Conservation (phyloP, 2,888 invertebrate species). For the Gibbula magus region DNA sequence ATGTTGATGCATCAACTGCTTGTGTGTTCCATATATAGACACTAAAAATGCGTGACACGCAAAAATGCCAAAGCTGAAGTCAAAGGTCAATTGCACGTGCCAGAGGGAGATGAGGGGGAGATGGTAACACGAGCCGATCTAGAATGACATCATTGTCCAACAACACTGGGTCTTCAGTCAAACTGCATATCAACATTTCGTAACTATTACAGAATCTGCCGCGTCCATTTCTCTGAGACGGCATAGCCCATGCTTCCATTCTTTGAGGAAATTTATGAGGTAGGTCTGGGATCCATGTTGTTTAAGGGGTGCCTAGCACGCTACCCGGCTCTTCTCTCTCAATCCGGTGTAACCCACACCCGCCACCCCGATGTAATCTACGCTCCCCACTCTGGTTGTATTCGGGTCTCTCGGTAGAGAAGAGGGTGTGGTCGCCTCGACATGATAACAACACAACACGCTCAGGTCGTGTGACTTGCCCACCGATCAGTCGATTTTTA, state of each 20-base stretch:
- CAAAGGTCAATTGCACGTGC: conserved; percentile 20
- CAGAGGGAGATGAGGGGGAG: neutral
- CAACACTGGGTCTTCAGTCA: neutral
- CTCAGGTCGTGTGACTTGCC: too few relatives aligned
- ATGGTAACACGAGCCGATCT: neutral
- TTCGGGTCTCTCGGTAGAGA: neutral
- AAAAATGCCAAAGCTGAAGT: neutral
- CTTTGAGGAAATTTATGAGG: conserved; percentile 3
- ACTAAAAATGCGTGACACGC: neutral
- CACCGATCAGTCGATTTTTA: too few relatives aligned
- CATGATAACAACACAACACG: too few relatives aligned
- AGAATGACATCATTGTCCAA: conserved; percentile 12
- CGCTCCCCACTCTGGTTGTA: neutral
- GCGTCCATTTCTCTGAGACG: neutral
- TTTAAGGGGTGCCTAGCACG: conserved; percentile 1
- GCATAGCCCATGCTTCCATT: too few relatives aligned
- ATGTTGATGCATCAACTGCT: neutral
- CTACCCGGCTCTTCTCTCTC: neutral
- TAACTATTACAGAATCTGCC: conserved; percentile 21
- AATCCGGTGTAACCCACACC: neutral
- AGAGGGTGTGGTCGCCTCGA: neutral
- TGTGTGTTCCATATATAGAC: conserved; percentile 10
- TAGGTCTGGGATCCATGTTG: neutral
- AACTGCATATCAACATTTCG: conserved; percentile 21
- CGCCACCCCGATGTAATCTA: conserved; percentile 5